These are phyloP conservation scores for Mythimna impura DNA, from an alignment of 2,888 invertebrate genomes.

Conservation along the genomic window DNA sequence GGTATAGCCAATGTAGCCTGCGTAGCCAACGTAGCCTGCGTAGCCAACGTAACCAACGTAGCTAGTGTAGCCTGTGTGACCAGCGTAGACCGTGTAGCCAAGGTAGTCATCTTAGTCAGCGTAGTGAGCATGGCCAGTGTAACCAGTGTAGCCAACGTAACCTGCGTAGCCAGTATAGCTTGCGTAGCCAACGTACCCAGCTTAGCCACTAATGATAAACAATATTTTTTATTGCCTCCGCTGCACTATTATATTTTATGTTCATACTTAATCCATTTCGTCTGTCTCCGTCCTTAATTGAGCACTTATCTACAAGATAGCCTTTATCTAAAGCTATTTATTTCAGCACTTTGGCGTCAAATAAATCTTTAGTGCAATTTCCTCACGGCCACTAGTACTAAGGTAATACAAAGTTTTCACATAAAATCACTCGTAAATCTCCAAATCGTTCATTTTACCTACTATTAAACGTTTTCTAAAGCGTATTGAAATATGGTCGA, in stretches of 20 bases:
- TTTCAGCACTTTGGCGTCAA: conserved; percentile 53
- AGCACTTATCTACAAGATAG: conserved; percentile 48
- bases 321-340: conserved; percentile 55
- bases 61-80: too few species aligned
- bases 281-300: conserved; percentile 47
- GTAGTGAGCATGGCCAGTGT: too few species aligned
- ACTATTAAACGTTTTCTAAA: conserved; percentile 39
- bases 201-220: conserved; percentile 15
- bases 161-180: too few species aligned
- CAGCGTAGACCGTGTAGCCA: too few species aligned
- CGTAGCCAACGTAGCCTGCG: too few species aligned
- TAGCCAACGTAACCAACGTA: too few species aligned
- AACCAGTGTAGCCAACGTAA: too few species aligned
- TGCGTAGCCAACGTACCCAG: too few species aligned
- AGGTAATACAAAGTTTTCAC: conserved; percentile 55
- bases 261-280: conserved; percentile 47
- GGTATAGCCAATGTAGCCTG: too few species aligned
- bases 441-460: conserved; percentile 42
- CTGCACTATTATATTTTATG: conserved; percentile 46
- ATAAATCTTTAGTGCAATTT: conserved; percentile 60
- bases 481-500: conserved; percentile 32
- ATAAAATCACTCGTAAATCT: conserved; percentile 58
- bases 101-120: too few species aligned
- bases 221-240: conserved; percentile 18
- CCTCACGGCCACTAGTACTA: conserved; percentile 40